These are phyloP conservation scores for Alcedo atthis DNA, from an alignment of 2,797 vertebrate genomes.

Conservation along the genomic window DNA sequence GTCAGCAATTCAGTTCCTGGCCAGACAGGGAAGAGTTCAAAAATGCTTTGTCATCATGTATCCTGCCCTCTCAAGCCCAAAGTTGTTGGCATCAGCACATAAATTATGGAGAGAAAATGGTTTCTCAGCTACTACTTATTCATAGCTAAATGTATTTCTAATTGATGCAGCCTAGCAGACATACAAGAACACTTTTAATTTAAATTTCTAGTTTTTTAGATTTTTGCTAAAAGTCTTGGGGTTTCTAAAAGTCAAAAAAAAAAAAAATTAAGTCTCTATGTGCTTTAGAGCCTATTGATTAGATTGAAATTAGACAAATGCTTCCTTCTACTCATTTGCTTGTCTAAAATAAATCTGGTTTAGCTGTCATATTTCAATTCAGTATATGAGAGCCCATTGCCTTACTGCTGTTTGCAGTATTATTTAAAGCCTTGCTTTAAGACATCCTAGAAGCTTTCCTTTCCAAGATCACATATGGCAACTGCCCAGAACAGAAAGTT, in stretches of 20 bases:
- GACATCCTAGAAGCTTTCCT: neutral
- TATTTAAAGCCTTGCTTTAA: neutral
- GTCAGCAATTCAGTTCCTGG: slow-evolving; percentile 37
- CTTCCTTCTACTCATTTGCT: neutral
- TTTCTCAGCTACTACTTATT: neutral
- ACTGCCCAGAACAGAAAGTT: neutral
- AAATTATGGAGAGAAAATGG: neutral
- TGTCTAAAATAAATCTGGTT: neutral
- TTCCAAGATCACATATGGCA: neutral
- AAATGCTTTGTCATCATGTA: neutral
- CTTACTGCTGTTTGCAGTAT: neutral
- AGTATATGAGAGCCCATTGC: neutral
- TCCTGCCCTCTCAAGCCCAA: neutral
- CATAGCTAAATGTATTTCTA: neutral
- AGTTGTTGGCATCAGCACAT: slow-evolving; percentile 33
- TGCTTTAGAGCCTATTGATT: neutral
- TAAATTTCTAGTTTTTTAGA: neutral
- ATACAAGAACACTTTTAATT: neutral
- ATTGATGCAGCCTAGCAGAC: neutral
- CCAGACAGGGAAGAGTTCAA: slow-evolving; percentile 24
- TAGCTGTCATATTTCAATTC: neutral
- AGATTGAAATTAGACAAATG: neutral
- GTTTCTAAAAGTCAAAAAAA: neutral
- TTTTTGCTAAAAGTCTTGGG: neutral
- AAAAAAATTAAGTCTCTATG: neutral